Base-by-base conservation (phyloP, 2,797 vertebrate genomes). In the Acanthiza pusilla region DNA sequence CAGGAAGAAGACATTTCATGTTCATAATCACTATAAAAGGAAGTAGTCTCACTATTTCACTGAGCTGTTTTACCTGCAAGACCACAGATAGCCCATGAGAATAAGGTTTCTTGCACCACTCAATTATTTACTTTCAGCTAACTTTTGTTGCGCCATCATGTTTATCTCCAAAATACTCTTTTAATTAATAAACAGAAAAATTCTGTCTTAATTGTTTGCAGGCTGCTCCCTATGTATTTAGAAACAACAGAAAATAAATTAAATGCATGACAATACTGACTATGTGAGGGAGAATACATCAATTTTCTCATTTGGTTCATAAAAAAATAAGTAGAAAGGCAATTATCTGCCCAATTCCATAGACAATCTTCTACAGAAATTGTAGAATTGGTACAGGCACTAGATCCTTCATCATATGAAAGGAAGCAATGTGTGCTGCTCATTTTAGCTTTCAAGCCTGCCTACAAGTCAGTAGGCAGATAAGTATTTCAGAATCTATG, bases 381-480 rank as follows among this genome's bases (percentile, higher is more conserved):
- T 65, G 19, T 65, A 51, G 67, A 81, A 36, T 25, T 81, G 17
- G 26, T 84, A 72, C 36, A 82, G 68, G 27, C 34, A 54, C 27
- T 34, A 47, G 18, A 62, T 92, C 36, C 42, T 82, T 85, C 61
- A 50, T 19, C 32, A 32, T 40, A 74, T 42, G 42, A 96, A 89
- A 93, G 23, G 22, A 91, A 73, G 67, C 12, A 73, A 42, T 26
- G 13, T 22, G 40, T 71, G 57, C 34, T 90, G 30, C 73, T 90
- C 32, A 0, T 90, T 96, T 95, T 83, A 94, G 88, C 72, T 94
- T 82, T 85, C 77, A 53, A 81, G 63, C n/a, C 67, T 94, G 89
- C 81, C 91, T 85, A 77, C 84, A 83, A 93, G 78, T 61, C 72
- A 89, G 96, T 92, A 91, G 93, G 87, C 78, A 94, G 92, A 89